Percentiles rank a stretch among this genome's conserved stretches.
Conservation (phyloP, 2,888 invertebrate species). For the Ectropis crepuscularia region DNA sequence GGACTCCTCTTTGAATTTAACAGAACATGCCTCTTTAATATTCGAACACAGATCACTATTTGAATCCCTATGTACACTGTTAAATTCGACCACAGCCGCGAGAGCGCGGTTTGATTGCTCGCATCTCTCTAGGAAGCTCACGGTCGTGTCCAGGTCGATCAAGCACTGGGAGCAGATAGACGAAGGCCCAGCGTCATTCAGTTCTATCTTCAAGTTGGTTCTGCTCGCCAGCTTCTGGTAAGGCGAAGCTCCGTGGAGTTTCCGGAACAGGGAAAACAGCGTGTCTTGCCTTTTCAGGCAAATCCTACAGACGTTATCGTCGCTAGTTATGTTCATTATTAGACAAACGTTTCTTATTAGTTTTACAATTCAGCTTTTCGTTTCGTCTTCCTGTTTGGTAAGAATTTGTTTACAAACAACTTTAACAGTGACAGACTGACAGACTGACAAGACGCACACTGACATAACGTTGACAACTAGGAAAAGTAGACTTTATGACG, state of each 20-base stretch:
- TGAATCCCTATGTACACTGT: conserved; percentile 14
- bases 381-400: too few species aligned
- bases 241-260: conserved; percentile 51
- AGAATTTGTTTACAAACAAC: not conserved
- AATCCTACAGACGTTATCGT: conserved; percentile 57
- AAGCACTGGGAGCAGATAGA: conserved; percentile 62
- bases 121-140: conserved; percentile 61
- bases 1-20: conserved; percentile 1
- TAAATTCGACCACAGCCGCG: conserved; percentile 25
- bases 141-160: conserved; percentile 57
- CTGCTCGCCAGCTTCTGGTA: conserved; percentile 55
- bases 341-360: not conserved
- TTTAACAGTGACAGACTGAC: too few species aligned
- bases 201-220: conserved; percentile 52
- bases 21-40: conserved; percentile 11
- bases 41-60: not conserved
- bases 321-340: conserved; percentile 45
- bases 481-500: too few species aligned
- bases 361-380: not conserved
- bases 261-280: conserved; percentile 54
- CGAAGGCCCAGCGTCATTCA: conserved; percentile 56
- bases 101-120: conserved; percentile 55
- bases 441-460: too few species aligned
- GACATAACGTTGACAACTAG: too few species aligned
- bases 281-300: conserved; percentile 56